Base-by-base conservation (phyloP, 2,797 vertebrate genomes). In the Coregonus suidteri region DNA sequence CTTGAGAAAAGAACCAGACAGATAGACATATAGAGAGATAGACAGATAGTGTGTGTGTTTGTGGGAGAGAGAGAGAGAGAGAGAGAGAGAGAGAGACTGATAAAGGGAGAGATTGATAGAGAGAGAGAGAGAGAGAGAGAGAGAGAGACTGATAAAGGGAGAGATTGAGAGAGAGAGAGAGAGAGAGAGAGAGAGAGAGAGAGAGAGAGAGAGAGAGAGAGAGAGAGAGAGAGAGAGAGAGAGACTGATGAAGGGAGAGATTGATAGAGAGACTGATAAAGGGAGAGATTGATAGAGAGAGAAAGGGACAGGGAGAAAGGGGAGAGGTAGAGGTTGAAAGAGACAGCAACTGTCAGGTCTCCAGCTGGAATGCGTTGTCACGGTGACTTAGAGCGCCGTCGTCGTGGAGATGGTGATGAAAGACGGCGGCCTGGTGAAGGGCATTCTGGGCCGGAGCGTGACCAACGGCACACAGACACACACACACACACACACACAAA, bases 291-390 rank as follows among this genome's bases (percentile, higher is more conserved):
- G 35, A 51, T 16, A 70, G 68, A 70, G 34, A 41, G 34, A 18
- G 34, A 70, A 15, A 70, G 1, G 6, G 69, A 74, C 4, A 59
- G 72, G 34, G 54, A 77, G 77, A 83, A 66, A 51, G 77, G 77
- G 71, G 25, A 16, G 67, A 53, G 78, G 84, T 82, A 86, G 67
- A 78, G 81, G 76, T 76, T 20, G 71, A 78, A 80, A 72, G 79
- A 88, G 77, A 84, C 83, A 76, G 83, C 74, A 76, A 85, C 83
- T 87, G 89, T 89, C 84, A 84, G 68, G 72, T 75, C 75, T 79
- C 86, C 89, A 89, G 89, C 89, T 91, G 87, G 89, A 86, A 88
- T 84, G 84, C 53, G 80, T 91, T 90, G 87, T 92, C 89, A 91
- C 81, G 79, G 86, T 85, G 88, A 88, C 86, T 89, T 92, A 84